A percentile compares a stretch with the other conserved stretches of the same genome.
Conservation (phyloP, 2,113 vertebrate species). For the Orycteropus afer region DNA sequence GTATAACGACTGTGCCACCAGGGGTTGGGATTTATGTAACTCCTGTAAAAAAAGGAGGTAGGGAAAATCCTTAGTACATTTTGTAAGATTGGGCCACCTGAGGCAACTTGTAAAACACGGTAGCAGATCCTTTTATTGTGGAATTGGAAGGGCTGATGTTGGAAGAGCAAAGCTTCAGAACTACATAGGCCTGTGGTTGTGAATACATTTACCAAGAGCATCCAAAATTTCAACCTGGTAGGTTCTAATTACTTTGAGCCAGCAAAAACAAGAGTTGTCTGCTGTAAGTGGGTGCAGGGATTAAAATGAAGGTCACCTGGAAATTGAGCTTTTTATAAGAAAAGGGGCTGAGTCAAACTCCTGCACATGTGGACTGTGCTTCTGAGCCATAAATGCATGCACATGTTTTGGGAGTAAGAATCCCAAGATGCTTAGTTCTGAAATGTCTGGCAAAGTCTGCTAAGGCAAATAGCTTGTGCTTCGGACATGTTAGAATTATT, state of each 20-base stretch:
- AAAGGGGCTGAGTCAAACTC: background rate
- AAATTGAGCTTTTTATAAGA: background rate
- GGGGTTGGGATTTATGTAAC: background rate
- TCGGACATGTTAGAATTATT: background rate
- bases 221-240: background rate
- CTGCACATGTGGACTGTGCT: background rate
- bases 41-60: background rate
- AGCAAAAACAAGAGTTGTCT: background rate
- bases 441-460: background rate
- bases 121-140: background rate
- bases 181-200: background rate
- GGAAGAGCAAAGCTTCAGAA: background rate
- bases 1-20: too few species aligned
- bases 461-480: background rate
- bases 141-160: accelerated
- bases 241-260: background rate
- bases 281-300: background rate
- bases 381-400: background rate
- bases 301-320: background rate
- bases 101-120: background rate
- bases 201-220: background rate
- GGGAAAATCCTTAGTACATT: background rate
- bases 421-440: background rate
- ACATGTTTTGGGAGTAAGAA: background rate
- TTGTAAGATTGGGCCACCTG: background rate